These are phyloP conservation scores for Uromys caudimaculatus DNA, from an alignment of 2,797 vertebrate species.

Conservation along the genomic window DNA sequence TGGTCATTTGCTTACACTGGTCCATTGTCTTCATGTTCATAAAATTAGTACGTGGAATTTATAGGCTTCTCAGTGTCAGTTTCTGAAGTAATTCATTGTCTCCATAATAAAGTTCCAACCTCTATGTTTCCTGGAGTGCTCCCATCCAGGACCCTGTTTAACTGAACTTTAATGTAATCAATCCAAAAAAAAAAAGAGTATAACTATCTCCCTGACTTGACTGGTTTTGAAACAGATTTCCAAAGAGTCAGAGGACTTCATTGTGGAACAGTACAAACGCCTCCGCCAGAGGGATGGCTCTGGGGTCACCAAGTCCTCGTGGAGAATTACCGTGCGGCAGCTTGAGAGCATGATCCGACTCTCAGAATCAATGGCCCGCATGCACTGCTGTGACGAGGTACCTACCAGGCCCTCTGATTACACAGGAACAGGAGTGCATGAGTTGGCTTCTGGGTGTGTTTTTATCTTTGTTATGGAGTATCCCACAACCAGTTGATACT, in stretches of 20 bases:
- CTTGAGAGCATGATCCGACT: conserved; percentile 99
- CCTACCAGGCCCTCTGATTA: conserved; percentile 71
- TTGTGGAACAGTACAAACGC: conserved; percentile 98
- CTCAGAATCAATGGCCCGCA: conserved; percentile 97
- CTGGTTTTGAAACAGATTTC: conserved; percentile 91
- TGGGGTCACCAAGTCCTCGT: conserved; percentile 94
- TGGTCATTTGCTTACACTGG: conserved; percentile 41
- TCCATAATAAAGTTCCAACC: conserved; percentile 5
- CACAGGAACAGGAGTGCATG: background rate
- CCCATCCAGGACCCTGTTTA: background rate
- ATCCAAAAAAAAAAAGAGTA: background rate
- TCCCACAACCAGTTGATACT: background rate
- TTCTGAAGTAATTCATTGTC: conserved; percentile 43
- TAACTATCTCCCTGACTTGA: conserved; percentile 41
- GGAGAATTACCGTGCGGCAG: conserved; percentile 98
- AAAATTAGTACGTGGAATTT: conserved; percentile 34
- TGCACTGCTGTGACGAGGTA: conserved; percentile 99
- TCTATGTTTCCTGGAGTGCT: conserved; percentile 16
- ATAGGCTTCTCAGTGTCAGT: background rate
- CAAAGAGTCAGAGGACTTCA: conserved; percentile 97
- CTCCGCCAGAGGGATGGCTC: conserved; percentile 96
- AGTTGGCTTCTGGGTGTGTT: conserved; percentile 31
- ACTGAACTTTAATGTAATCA: background rate
- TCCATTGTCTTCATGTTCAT: conserved; percentile 13
- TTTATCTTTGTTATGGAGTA: conserved; percentile 7